phyloP scores from a whole-genome alignment of 2,113 vertebrate genomes.

The Tapirus terrestris region DNA sequence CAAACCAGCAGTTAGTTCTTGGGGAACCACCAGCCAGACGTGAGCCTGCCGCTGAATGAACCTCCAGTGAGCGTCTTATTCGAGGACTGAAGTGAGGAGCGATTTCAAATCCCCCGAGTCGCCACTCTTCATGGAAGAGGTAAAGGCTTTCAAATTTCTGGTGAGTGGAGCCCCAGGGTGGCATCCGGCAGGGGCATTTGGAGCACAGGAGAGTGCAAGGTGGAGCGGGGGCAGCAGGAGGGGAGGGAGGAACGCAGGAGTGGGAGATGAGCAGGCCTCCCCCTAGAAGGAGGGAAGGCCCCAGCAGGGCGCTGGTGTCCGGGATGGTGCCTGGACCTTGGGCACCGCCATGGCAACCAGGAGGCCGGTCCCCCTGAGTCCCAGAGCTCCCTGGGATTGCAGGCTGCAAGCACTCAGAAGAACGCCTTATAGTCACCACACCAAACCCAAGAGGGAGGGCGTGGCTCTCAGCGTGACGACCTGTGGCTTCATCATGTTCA shows the following conservation, averaged over 20 bases:
- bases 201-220: constrained; percentile 68
- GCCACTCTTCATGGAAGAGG: constrained; percentile 65
- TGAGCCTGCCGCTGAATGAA: background rate
- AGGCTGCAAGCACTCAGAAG: background rate
- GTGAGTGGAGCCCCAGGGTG: constrained; percentile 74
- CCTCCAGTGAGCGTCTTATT: constrained; percentile 66
- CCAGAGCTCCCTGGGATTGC: background rate
- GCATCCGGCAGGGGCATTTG: constrained; percentile 81
- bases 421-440: background rate
- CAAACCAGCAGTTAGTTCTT: rapidly evolving
- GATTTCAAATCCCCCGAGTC: constrained; percentile 66
- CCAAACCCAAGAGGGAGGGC: background rate
- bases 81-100: constrained; percentile 58
- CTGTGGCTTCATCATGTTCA: background rate
- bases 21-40: background rate
- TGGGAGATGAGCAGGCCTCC: background rate
- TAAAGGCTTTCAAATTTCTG: constrained; percentile 74
- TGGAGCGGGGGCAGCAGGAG: constrained; percentile 44
- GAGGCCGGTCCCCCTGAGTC: rapidly evolving
- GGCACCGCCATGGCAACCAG: background rate
- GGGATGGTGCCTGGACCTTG: rapidly evolving
- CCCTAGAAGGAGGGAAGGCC: constrained; percentile 16
- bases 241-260: background rate
- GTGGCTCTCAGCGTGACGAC: background rate
- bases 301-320: background rate